Conservation (phyloP, 2,888 invertebrate species). For the Chrysolina americana region DNA sequence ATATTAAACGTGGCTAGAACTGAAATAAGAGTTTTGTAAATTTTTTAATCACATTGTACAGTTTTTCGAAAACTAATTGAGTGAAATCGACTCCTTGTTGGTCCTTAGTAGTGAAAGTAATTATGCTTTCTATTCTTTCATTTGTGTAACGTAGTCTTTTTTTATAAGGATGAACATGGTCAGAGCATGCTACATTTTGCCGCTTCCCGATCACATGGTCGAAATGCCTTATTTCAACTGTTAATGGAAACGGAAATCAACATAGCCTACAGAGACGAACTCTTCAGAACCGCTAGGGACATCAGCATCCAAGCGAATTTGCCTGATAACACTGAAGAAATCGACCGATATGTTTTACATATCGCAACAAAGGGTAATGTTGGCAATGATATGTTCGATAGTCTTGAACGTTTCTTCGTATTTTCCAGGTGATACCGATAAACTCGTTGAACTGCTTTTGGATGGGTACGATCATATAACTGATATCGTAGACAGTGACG, state of each 20-base stretch:
- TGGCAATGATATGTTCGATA: not conserved
- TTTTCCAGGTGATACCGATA: conserved; percentile 75
- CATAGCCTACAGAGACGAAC: conserved; percentile 85
- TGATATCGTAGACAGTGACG: conserved; percentile 83
- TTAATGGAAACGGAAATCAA: conserved; percentile 86
- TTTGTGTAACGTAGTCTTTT: conserved; percentile 42
- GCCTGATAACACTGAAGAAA: conserved; percentile 84
- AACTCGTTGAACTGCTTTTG: conserved; percentile 78
- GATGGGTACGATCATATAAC: conserved; percentile 92
- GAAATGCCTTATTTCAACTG: conserved; percentile 84
- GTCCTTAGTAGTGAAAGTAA: no score
- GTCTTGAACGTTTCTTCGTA: not conserved
- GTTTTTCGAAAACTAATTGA: not conserved
- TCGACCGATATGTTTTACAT: conserved; percentile 85
- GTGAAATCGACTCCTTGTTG: no score
- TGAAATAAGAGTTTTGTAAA: not conserved
- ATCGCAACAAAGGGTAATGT: conserved; percentile 82
- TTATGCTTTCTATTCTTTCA: not conserved
- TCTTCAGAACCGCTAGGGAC: conserved; percentile 90
- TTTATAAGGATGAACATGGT: conserved; percentile 85
- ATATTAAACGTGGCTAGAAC: no score
- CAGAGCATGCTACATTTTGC: conserved; percentile 93
- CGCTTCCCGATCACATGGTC: conserved; percentile 85
- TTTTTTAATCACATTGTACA: conserved; percentile 2
- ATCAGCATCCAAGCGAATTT: conserved; percentile 86